Evolutionary conservation across 2,113 vertebrate genomes (phyloP), one percentile per base, ranked within the genome.

Genomic region (Meriones unguiculatus): DNA sequence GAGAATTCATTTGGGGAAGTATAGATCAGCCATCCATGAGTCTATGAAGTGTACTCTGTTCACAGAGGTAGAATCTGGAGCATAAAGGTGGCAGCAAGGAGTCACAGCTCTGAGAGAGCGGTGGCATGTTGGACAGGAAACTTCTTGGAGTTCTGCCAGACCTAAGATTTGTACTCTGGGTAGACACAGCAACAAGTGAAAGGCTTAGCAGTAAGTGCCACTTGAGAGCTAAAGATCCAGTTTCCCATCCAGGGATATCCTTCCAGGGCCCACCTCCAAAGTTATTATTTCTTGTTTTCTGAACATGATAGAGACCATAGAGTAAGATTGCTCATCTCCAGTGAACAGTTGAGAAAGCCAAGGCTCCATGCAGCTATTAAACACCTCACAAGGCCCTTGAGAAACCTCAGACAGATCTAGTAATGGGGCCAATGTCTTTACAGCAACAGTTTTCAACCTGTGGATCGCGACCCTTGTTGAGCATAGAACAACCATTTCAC

Each of bases 281-380:
- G 81, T 64, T 70, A 35, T 52, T 75, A 4, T 28, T 32, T 91
- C 22, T 54, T 73, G 54, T 80, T 77, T 0, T 6, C 59, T 93
- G 69, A 7, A 1, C 57, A 57, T 91, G 70, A 62, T 95, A 95
- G 87, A 76, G 89, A 14, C 25, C 7, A 4, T 32, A 38, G 15
- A 38, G 62, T 50, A 87, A 32, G n/a, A 41, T 46, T 90, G 93
- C 70, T n/a, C 86, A 52, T 72, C 50, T 76, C 72, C n/a, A 62
- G 4, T 88, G 67, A 77, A 32, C n/a, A 85, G 62, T 20, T 92
- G 65, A 89, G 91, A 82, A 97, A 80, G 77, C 9, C 70, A 59
- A 91, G 76, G 41, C 64, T 64, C 38, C 18, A 54, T 87, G 18
- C 54, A 76, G 91, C 81, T 76, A 62, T 80, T 70, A 94, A 0